Conservation (phyloP, 2,797 vertebrate species). For the Limnodromus scolopaceus region DNA sequence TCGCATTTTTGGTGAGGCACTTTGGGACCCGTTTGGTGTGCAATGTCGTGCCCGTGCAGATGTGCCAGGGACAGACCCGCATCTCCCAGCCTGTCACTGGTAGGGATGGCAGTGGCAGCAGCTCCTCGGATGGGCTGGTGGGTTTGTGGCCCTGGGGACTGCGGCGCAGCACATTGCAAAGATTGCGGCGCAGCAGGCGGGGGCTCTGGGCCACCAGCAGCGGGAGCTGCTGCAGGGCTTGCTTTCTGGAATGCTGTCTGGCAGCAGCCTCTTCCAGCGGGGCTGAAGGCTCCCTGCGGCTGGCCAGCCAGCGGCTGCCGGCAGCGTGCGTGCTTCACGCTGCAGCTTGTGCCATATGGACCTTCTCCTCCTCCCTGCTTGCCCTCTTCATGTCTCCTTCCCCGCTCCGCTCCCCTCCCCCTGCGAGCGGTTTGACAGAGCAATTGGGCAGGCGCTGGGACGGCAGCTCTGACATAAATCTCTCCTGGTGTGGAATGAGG, state of each 20-base stretch:
- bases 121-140: not conserved
- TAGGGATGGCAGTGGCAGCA: accelerated
- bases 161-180: not conserved
- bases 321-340: not conserved
- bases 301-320: constrained; percentile 13
- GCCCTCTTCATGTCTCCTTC: constrained; percentile 72
- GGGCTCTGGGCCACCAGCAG: constrained; percentile 8
- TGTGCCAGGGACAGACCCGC: not conserved
- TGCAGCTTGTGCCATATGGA: constrained; percentile 59
- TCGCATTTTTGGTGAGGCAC: accelerated
- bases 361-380: constrained; percentile 69
- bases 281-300: not conserved
- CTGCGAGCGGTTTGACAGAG: constrained; percentile 67
- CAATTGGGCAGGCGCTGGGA: constrained; percentile 77
- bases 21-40: not conserved
- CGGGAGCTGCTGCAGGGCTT: constrained; percentile 8
- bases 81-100: accelerated
- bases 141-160: not conserved
- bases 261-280: not conserved
- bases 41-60: accelerated
- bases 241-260: constrained; percentile 32
- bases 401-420: constrained; percentile 38
- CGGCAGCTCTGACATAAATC: constrained; percentile 82
- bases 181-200: accelerated
- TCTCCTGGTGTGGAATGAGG: constrained; percentile 83